Evolutionary conservation across 2,888 invertebrate species (phyloP), one percentile per base, ranked within the genome.

Genomic region (Diplolepis rosae): DNA sequence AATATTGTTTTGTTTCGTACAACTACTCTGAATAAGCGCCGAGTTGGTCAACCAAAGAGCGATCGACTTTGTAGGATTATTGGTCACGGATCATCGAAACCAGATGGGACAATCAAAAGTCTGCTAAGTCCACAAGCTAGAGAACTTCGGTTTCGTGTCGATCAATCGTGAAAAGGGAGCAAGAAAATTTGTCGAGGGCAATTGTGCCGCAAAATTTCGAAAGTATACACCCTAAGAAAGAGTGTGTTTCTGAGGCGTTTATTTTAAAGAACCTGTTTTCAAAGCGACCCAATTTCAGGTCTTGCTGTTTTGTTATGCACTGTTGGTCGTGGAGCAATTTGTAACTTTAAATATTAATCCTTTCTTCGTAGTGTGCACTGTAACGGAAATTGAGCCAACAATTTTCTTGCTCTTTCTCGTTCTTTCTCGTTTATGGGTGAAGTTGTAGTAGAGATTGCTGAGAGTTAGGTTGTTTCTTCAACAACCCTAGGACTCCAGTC

Each of bases 1-100:
- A 79, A 76, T 75, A 83, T 82, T 80, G 83, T 82, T 82, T 80
- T 70, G 77, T 75, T 72, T 73, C 72, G 69, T 66, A 70, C 76
- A 65, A 65, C n/a, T n/a, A n/a, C n/a, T 70, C 73, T 69, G 71
- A 70, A 52, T 65, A 71, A 75, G 66, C 65, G 66, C 69, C 66
- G 69, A 61, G 24, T 54, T 65, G 68, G 67, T 66, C 66, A 50
- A 52, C 54, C 18, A 35, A 66, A 56, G 22, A 32, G 18, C 24
- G 67, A 65, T 35, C 70, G 27, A 52, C 9, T 45, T 45, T 15
- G 45, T 45, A 45, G 32, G 56, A 61, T 24, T 24, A 32, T 45
- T 61, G 18, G 68, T 67, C 67, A 67, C 67, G 67, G 52, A 30
- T 32, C 39, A 35, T 35, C 42, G 22, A 50, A 68, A 67, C 65